Conservation (phyloP, 2,797 vertebrate genomes). For the Fistularia commersonii region DNA sequence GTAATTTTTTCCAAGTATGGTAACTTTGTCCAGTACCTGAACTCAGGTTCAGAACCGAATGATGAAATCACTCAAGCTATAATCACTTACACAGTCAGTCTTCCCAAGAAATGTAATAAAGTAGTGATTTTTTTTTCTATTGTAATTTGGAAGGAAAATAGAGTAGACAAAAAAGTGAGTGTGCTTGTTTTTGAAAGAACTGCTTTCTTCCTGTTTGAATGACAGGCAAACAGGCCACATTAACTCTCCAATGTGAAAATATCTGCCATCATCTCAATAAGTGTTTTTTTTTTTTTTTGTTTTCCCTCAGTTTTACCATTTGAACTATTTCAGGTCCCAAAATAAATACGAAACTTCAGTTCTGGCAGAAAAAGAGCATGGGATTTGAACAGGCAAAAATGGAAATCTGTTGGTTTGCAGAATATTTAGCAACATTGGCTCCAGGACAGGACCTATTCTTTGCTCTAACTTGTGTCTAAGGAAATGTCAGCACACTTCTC, state of each 20-base stretch:
- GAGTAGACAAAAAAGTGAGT: too few species aligned
- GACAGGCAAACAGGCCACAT: slow-evolving; percentile 23
- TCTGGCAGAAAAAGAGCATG: slow-evolving; percentile 30
- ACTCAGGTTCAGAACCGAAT: too few species aligned
- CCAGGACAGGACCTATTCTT: slow-evolving; percentile 39
- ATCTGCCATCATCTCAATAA: background rate
- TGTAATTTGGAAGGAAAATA: too few species aligned
- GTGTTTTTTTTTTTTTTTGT: slow-evolving; percentile 22
- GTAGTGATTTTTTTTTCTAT: too few species aligned
- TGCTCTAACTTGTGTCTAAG: slow-evolving; percentile 56
- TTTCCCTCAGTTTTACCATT: slow-evolving; percentile 27
- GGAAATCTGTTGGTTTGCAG: slow-evolving; percentile 61
- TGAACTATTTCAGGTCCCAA: slow-evolving; percentile 24
- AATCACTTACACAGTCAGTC: background rate
- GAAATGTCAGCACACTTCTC: slow-evolving; percentile 52
- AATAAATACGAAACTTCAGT: slow-evolving; percentile 44
- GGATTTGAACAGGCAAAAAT: slow-evolving; percentile 25
- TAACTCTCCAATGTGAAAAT: slow-evolving; percentile 31
- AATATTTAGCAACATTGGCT: slow-evolving; percentile 67
- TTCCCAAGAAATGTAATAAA: too few species aligned
- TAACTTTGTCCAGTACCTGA: too few species aligned
- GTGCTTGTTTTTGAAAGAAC: too few species aligned
- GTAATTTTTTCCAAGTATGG: too few species aligned
- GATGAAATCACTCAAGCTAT: background rate
- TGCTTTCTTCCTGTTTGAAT: slow-evolving; percentile 1